Base-by-base conservation (phyloP, 2,113 vertebrate species). In the Oncorhynchus kisutch region DNA sequence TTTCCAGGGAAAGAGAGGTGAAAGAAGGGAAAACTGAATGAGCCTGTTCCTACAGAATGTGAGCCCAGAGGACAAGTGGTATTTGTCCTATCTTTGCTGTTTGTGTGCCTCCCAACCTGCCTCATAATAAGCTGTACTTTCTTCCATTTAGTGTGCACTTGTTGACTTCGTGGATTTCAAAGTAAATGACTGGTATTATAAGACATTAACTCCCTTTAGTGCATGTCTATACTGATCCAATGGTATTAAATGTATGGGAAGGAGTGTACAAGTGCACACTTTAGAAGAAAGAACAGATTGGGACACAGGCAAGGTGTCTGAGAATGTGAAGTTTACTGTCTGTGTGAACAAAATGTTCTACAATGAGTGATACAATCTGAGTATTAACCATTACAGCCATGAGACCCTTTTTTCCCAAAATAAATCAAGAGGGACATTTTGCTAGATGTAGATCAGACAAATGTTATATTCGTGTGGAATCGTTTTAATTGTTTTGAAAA, bases 1-100 rank as follows among this genome's bases (percentile, higher is more conserved):
- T 88, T 78, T 24, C 69, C 1, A 59, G 49, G 74, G 54, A 67
- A 67, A 67, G 72, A 74, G 72, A 49, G 18, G 71, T 73, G 49
- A 16, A 72, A 70, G 45, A 69, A 45, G 11, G 62, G 67, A 76
- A 39, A 24, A 27, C 54, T 51, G 49, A 67, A 31, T 31, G 20
- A 31, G 39, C 64, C n/a, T 34, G 67, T 67, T 72, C 54, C 31
- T 74, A 57, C 27, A 54, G 18, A 79, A 69, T 74, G 77, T 79
- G 77, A 79, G 64, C 45, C 67, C 22, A 64, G 67, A 65, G 67
- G 16, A 67, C 65, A 11, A 65, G 3, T 34, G 11, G 6, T 20
- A 18, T 16, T 14, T 68, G 67, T 34, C 29, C 20, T 68, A 6
- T 34, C 24, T 67, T 68, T 68, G 16, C 25, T 29, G 13, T 67